phyloP scores from a whole-genome alignment of 2,888 invertebrate species.

The Ectropis crepuscularia region DNA sequence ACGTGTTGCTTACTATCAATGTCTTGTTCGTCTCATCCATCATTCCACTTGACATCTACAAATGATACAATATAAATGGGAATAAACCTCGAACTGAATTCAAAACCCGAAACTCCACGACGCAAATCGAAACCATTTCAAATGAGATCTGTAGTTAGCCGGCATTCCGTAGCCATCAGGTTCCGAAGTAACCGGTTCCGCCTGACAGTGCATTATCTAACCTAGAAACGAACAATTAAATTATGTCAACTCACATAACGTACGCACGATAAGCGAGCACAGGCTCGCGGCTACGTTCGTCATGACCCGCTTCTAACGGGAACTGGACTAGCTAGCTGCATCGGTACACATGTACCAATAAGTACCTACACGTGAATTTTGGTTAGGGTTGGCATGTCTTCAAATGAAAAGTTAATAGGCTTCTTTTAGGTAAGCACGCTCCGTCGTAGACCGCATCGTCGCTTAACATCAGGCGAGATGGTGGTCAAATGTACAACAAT shows the following conservation, averaged over 20 bases:
- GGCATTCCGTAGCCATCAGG: conserved; percentile 20
- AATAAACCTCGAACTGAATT: too few relatives aligned
- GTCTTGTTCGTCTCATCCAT: too few relatives aligned
- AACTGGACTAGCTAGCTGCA: conserved; percentile 54
- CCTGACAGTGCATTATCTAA: conserved; percentile 39
- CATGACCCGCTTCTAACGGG: conserved; percentile 63
- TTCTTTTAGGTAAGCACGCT: neutral
- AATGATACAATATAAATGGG: too few relatives aligned
- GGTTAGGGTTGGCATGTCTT: too few relatives aligned
- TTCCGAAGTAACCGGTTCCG: conserved; percentile 35
- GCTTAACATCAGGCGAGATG: too few relatives aligned
- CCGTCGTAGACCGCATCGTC: too few relatives aligned
- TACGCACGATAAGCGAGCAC: conserved; percentile 48
- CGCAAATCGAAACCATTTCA: neutral
- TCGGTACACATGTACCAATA: conserved; percentile 27
- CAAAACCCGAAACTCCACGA: neutral
- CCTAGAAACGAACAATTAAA: conserved; percentile 50
- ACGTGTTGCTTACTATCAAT: too few relatives aligned
- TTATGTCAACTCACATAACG: conserved; percentile 61
- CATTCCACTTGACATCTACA: too few relatives aligned
- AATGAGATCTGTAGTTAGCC: neutral
- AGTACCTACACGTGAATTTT: conserved; percentile 25
- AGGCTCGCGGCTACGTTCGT: conserved; percentile 47
- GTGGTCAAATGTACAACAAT: too few relatives aligned
- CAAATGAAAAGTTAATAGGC: too few relatives aligned